phyloP scores from a whole-genome alignment of 2,797 vertebrate genomes.

The Hydrolagus colliei region DNA sequence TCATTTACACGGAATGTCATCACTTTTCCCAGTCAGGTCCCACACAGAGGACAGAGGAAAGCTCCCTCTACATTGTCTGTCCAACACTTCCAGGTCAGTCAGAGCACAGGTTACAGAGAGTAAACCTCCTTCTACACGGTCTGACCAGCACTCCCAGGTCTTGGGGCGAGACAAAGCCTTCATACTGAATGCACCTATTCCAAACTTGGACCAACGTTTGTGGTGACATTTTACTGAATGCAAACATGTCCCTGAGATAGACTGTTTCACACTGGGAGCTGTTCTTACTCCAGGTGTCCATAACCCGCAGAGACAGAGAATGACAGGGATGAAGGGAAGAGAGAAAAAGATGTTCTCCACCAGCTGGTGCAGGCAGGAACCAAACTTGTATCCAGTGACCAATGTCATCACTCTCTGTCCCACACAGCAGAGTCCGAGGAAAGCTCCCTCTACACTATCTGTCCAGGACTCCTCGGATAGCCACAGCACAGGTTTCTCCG shows the following conservation, averaged over 20 bases:
- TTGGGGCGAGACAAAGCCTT: too few species aligned
- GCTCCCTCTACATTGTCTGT: neutral
- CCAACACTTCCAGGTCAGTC: neutral
- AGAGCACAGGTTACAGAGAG: neutral
- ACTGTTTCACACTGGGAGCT: too few species aligned
- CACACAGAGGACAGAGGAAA: neutral
- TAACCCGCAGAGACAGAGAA: too few species aligned
- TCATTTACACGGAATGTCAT: neutral
- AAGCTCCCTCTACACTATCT: slow-evolving; percentile 2
- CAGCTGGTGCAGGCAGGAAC: too few species aligned
- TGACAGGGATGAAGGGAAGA: too few species aligned
- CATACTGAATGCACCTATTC: too few species aligned
- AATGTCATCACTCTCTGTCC: neutral
- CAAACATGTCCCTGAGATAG: too few species aligned
- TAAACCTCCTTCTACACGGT: neutral
- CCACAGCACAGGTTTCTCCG: neutral
- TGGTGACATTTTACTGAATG: too few species aligned
- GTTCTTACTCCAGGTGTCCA: too few species aligned
- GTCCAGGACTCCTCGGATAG: neutral
- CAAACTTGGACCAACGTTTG: too few species aligned
- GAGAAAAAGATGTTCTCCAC: too few species aligned
- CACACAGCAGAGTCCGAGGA: neutral
- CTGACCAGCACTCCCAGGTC: neutral
- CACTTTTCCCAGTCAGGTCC: neutral
- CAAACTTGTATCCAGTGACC: neutral